Percentiles rank a stretch among this genome's conserved stretches.
Evolutionary conservation across 1,140 invertebrate genomes (phyloP).

Genomic region (Drosophila asahinai): DNA sequence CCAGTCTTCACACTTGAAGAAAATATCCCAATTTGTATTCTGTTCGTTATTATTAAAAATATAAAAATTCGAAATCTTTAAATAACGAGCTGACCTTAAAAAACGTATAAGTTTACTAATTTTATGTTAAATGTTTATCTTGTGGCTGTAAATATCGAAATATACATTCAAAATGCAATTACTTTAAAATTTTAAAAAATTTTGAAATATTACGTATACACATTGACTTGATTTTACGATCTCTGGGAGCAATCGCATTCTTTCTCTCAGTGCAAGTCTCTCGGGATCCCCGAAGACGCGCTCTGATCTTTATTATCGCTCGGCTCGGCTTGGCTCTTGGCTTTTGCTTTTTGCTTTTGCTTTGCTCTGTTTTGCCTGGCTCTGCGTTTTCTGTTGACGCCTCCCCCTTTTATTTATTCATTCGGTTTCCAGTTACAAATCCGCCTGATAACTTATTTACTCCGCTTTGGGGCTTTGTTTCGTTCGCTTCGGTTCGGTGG

Average conservation of each 20-base stretch:
- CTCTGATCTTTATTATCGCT: conserved; percentile 69
- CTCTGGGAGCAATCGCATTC: background rate
- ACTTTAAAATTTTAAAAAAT: too few relatives aligned
- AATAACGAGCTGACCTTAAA: too few relatives aligned
- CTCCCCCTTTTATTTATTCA: conserved; percentile 78
- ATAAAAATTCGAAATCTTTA: too few relatives aligned
- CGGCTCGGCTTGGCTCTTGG: conserved; percentile 17
- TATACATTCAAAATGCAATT: too few relatives aligned
- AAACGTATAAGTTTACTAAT: too few relatives aligned
- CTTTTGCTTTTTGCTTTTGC: conserved; percentile 18
- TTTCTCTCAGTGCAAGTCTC: conserved; percentile 19
- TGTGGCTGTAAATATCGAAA: too few relatives aligned
- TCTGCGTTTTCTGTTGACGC: conserved; percentile 65
- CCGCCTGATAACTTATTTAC: conserved; percentile 81
- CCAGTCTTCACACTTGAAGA: conserved; percentile 17
- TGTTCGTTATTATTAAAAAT: too few relatives aligned
- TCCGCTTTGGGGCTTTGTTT: conserved; percentile 67
- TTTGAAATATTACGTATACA: too few relatives aligned
- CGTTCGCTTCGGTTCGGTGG: conserved; percentile 32
- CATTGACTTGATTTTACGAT: too few relatives aligned
- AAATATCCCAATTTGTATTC: background rate
- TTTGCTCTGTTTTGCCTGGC: conserved; percentile 27
- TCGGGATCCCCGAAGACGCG: conserved; percentile 48
- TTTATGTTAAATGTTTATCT: too few relatives aligned
- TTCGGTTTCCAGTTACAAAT: conserved; percentile 78